These are phyloP conservation scores for Drosophila longiperda DNA, from an alignment of 2,888 invertebrate species.

Conservation along the genomic window DNA sequence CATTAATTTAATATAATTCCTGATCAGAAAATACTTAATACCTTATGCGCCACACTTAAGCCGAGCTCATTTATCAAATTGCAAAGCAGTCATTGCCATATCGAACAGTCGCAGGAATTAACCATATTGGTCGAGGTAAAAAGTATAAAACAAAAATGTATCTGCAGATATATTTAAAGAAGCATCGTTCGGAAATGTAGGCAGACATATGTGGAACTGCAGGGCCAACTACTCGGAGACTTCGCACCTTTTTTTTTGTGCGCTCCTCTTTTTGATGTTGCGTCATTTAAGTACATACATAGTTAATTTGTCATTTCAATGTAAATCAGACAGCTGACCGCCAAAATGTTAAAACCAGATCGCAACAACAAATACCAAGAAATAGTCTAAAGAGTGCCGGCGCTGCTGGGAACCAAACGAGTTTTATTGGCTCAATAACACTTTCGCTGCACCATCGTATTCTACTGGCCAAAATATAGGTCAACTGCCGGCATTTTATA, in stretches of 20 bases:
- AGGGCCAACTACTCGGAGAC: slow-evolving; percentile 66
- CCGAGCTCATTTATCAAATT: slow-evolving; percentile 62
- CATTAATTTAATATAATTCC: slow-evolving; percentile 16
- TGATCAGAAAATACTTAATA: slow-evolving; percentile 10
- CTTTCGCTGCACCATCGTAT: slow-evolving; percentile 72
- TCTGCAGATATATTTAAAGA: not conserved
- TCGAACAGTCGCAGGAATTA: slow-evolving; percentile 57
- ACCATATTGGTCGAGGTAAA: slow-evolving; percentile 48
- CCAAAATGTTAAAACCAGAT: slow-evolving; percentile 55
- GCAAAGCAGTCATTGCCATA: slow-evolving; percentile 35
- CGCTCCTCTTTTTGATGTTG: slow-evolving; percentile 21
- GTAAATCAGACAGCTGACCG: slow-evolving; percentile 75
- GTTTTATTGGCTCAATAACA: slow-evolving; percentile 71
- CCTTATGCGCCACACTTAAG: slow-evolving; percentile 33
- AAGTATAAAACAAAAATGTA: slow-evolving; percentile 21
- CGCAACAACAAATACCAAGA: slow-evolving; percentile 39
- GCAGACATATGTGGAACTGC: slow-evolving; percentile 63
- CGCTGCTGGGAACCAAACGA: slow-evolving; percentile 54
- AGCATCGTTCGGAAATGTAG: slow-evolving; percentile 47
- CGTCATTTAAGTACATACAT: slow-evolving; percentile 34
- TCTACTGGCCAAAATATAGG: slow-evolving; percentile 70
- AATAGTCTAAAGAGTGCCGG: slow-evolving; percentile 65
- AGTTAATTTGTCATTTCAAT: slow-evolving; percentile 72
- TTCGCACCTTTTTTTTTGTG: slow-evolving; percentile 37
- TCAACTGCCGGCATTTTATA: slow-evolving; percentile 51